Conservation (phyloP, 2,113 vertebrate genomes). For the Peromyscus polionotus region DNA sequence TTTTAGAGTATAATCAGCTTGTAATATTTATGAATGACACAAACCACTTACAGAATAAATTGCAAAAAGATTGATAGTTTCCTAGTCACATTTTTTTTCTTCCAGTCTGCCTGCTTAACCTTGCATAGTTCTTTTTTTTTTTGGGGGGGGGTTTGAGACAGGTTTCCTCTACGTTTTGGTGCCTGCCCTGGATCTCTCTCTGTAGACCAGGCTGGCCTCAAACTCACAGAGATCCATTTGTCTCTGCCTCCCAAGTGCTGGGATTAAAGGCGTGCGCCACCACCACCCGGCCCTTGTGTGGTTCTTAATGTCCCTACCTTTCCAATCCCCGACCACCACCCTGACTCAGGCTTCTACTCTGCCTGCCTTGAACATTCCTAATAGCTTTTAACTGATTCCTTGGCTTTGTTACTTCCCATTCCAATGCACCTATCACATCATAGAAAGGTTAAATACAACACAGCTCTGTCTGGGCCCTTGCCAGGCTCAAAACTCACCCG, state of each 20-base stretch:
- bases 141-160: too few relatives aligned
- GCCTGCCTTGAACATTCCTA: not conserved
- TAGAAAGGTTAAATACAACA: not conserved
- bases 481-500: not conserved
- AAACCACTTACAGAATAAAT: conserved; percentile 3
- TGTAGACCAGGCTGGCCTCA: too few relatives aligned
- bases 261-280: too few relatives aligned
- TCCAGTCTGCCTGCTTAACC: not conserved
- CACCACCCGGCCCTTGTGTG: not conserved
- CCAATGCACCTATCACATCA: not conserved
- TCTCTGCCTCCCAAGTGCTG: too few relatives aligned
- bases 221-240: too few relatives aligned
- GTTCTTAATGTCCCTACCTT: not conserved
- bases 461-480: not conserved
- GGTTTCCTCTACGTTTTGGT: too few relatives aligned
- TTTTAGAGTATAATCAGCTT: not conserved
- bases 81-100: not conserved
- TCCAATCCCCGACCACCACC: not conserved
- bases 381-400: not conserved
- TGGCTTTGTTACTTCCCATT: not conserved
- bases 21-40: conserved; percentile 3
- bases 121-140: too few relatives aligned
- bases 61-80: not conserved
- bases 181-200: too few relatives aligned
- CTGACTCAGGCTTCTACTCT: not conserved